Conservation (phyloP, 2,113 vertebrate species). For the Hassar affinis region DNA sequence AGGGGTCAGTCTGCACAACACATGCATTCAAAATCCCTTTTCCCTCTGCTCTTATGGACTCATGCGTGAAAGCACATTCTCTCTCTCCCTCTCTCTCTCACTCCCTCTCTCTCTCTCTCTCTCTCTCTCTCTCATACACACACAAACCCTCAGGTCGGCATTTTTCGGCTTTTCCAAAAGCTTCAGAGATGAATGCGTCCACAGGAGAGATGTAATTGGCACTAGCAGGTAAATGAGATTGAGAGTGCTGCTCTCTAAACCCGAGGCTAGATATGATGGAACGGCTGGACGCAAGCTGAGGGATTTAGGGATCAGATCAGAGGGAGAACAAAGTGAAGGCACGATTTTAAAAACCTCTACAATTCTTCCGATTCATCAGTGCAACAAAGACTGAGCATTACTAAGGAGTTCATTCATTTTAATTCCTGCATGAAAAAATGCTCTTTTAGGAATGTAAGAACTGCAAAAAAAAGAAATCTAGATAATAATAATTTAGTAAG, state of each 20-base stretch:
- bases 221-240: slow-evolving; percentile 48
- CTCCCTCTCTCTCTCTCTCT: background rate
- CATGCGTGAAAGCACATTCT: background rate
- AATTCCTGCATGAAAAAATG: background rate
- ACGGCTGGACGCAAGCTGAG: slow-evolving; percentile 33
- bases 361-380: background rate
- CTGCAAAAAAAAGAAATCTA: background rate
- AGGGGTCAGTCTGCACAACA: slow-evolving; percentile 13
- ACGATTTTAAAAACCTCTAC: slow-evolving; percentile 8
- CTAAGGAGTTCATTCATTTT: background rate
- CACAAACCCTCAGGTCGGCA: slow-evolving; percentile 37
- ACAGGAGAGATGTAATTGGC: slow-evolving; percentile 42
- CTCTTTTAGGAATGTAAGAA: background rate
- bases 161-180: slow-evolving; percentile 38
- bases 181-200: slow-evolving; percentile 31
- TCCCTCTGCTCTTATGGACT: background rate
- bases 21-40: background rate
- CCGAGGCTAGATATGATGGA: slow-evolving; percentile 40
- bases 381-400: background rate
- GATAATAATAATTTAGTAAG: background rate
- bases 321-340: slow-evolving; percentile 21
- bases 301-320: slow-evolving; percentile 42
- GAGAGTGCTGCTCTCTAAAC: slow-evolving; percentile 41
- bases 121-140: slow-evolving; percentile 46
- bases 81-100: background rate